These are phyloP conservation scores for Chymomyza costata DNA, from an alignment of 1,140 invertebrate genomes.

Conservation along the genomic window DNA sequence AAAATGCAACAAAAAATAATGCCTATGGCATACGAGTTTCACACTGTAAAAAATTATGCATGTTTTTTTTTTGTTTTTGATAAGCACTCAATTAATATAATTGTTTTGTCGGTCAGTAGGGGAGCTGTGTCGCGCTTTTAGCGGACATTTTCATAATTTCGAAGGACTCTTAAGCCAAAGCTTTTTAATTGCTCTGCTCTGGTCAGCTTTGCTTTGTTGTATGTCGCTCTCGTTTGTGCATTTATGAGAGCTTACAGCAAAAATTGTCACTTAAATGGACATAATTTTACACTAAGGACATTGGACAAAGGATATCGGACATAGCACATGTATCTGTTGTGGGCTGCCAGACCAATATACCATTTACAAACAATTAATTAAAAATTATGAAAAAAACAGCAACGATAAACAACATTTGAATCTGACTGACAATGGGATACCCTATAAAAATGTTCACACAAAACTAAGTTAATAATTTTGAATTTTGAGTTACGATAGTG, in stretches of 20 bases:
- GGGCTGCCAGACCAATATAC: too few species aligned
- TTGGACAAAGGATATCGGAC: too few species aligned
- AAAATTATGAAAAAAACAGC: conserved; percentile 1
- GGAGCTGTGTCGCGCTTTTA: background rate
- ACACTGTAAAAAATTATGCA: too few species aligned
- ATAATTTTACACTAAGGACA: conserved; percentile 25
- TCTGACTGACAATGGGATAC: too few species aligned
- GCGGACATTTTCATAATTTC: conserved; percentile 12
- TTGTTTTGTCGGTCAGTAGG: conserved; percentile 21
- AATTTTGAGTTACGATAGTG: too few species aligned
- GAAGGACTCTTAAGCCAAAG: conserved; percentile 22
- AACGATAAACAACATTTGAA: too few species aligned
- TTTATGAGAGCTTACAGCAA: conserved; percentile 36
- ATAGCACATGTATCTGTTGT: background rate
- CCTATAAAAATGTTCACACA: too few species aligned
- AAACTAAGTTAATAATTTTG: too few species aligned
- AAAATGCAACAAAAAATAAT: too few species aligned
- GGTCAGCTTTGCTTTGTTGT: too few species aligned
- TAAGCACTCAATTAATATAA: conserved; percentile 41
- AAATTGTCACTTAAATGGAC: conserved; percentile 23
- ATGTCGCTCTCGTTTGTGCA: conserved; percentile 5
- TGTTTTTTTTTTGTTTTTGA: too few species aligned
- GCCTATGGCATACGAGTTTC: too few species aligned
- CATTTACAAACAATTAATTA: conserved; percentile 43
- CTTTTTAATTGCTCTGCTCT: conserved; percentile 59